phyloP scores from a whole-genome alignment of 2,888 invertebrate genomes.

The Thymelicus sylvestris region DNA sequence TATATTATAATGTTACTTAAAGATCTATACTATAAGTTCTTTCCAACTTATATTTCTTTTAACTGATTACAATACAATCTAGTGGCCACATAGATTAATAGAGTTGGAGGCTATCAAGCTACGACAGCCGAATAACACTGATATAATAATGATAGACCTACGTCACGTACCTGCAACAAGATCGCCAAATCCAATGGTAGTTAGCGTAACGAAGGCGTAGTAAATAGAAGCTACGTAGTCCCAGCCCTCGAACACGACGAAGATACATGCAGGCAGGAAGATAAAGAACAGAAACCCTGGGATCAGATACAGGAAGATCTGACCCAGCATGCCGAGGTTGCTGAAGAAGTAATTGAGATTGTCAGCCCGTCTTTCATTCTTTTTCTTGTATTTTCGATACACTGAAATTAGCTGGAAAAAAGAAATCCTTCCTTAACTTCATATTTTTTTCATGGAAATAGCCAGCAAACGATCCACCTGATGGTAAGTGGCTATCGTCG shows the following conservation, averaged over 20 bases:
- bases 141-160: background rate
- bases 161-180: slow-evolving; percentile 90
- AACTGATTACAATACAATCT: too few relatives aligned
- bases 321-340: slow-evolving; percentile 90
- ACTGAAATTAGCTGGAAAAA: slow-evolving; percentile 88
- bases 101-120: too few relatives aligned
- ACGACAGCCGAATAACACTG: too few relatives aligned
- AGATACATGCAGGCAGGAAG: slow-evolving; percentile 93
- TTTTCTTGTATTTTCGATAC: slow-evolving; percentile 91
- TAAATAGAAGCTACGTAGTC: slow-evolving; percentile 93
- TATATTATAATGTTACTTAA: too few relatives aligned
- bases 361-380: slow-evolving; percentile 84
- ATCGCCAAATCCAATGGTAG: slow-evolving; percentile 97
- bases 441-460: too few relatives aligned
- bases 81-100: too few relatives aligned
- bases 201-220: slow-evolving; percentile 94
- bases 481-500: too few relatives aligned
- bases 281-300: slow-evolving; percentile 95
- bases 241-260: slow-evolving; percentile 94
- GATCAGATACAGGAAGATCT: slow-evolving; percentile 93
- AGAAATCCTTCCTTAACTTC: background rate
- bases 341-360: slow-evolving; percentile 87
- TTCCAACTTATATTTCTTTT: too few relatives aligned
- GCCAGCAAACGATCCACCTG: too few relatives aligned
- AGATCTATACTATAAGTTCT: too few relatives aligned